Base-by-base conservation (phyloP, 2,113 vertebrate species). In the Cottus gobio region DNA sequence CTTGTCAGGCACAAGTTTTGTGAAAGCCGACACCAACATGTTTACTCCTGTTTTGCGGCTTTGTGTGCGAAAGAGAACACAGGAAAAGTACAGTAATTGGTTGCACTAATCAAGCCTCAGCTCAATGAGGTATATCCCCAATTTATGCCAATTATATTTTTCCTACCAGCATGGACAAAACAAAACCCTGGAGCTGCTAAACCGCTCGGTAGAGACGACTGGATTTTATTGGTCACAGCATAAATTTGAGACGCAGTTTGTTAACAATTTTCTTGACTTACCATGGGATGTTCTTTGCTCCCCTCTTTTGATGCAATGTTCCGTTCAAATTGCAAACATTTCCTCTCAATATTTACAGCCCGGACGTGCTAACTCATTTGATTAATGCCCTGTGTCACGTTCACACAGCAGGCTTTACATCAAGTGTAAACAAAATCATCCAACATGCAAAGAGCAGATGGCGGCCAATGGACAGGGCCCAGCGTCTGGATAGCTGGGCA, bases 131-230 rank as follows among this genome's bases (percentile, higher is more conserved):
- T 26, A 26, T 26, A 26, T 64, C 75, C 56, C 48, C 62, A 71
- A 81, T 83, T 79, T 83, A 84, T 73, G 71, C 61, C 69, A 70
- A 79, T 69, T 74, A 46, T 37, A 58, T 63, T 62, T 42, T 65
- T 81, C 37, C 42, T 57, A 72, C 26, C 61, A 76, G 65, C 12
- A 5, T 15, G 44, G 24, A 34, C 57, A 54, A 62, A 75, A 34
- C 24, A 30, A 75, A 54, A 63, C 57, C 48, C 5, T 31, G 28
- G 1, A 36, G 7, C 20, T 34, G 48, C 12, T 56, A 7, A 46
- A 12, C 4, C 37, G 1, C 57, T 36, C 57, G n/a, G 26, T 0
- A 58, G 28, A 39, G 5, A 20, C 16, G 18, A 20, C 5, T 28
- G 28, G 34, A 28, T 39, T 37, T 26, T 11, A 26, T 16, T 31